phyloP scores from a whole-genome alignment of 92 coral and sea anemone species.

The Heteractis magnifica region DNA sequence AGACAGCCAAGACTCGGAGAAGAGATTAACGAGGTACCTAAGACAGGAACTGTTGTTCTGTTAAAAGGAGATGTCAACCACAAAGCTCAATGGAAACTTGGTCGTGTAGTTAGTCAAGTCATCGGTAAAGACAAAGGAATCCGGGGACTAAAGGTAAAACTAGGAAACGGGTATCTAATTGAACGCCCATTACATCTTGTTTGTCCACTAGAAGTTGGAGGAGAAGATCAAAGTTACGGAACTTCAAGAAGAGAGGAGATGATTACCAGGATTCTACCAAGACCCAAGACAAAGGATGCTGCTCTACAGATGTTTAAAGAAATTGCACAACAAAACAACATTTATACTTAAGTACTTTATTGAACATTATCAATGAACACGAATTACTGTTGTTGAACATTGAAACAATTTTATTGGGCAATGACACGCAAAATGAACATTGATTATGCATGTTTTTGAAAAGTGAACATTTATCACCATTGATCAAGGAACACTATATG shows the following conservation, averaged over 20 bases:
- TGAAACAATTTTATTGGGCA: too few relatives aligned
- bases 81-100: slow-evolving; percentile 59
- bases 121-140: slow-evolving; percentile 45
- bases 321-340: slow-evolving; percentile 21
- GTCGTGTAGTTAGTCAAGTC: slow-evolving; percentile 50
- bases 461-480: not conserved
- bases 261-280: slow-evolving; percentile 38
- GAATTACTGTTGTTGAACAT: not conserved
- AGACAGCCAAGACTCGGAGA: slow-evolving; percentile 27
- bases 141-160: slow-evolving; percentile 50
- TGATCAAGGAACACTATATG: not conserved
- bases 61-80: slow-evolving; percentile 47
- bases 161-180: slow-evolving; percentile 49
- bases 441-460: too few relatives aligned
- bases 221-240: slow-evolving; percentile 35
- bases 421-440: too few relatives aligned
- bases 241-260: slow-evolving; percentile 32
- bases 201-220: slow-evolving; percentile 57
- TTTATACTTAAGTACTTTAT: slow-evolving; percentile 10
- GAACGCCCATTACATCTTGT: slow-evolving; percentile 59
- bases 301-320: slow-evolving; percentile 18
- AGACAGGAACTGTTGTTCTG: slow-evolving; percentile 44
- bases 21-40: slow-evolving; percentile 14
- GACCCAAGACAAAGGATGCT: slow-evolving; percentile 39
- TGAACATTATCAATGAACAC: not conserved